phyloP scores from a whole-genome alignment of 2,888 invertebrate species.

The Allacma fusca region DNA sequence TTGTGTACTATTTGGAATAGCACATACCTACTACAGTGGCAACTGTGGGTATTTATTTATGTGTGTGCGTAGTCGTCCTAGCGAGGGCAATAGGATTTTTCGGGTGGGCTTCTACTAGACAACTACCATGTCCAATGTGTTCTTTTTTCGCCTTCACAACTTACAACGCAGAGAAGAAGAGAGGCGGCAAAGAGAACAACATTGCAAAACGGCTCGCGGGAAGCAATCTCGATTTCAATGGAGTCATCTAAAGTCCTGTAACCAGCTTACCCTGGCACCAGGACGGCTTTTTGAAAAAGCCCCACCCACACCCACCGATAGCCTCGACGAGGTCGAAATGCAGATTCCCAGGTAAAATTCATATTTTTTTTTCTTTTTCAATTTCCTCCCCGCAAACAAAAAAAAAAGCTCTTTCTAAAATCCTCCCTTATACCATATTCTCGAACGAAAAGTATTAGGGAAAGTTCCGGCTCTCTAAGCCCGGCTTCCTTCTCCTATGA shows the following conservation, averaged over 20 bases:
- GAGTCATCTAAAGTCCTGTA: conserved; percentile 61
- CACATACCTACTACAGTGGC: background rate
- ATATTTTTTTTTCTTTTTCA: conserved; percentile 1
- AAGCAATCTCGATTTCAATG: conserved; percentile 59
- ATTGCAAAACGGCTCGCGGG: conserved; percentile 61
- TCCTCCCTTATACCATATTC: no score
- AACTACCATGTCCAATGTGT: conserved; percentile 68
- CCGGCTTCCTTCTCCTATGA: no score
- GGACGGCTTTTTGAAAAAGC: conserved; percentile 80
- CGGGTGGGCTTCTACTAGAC: conserved; percentile 35
- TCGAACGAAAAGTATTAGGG: no score
- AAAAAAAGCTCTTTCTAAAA: no score
- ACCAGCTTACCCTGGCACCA: conserved; percentile 61
- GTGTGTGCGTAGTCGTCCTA: conserved; percentile 28
- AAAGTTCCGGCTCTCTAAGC: no score
- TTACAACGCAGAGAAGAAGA: conserved; percentile 85
- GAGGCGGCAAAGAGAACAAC: conserved; percentile 70
- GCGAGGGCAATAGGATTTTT: conserved; percentile 31
- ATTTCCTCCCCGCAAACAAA: no score
- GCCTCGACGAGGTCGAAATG: conserved; percentile 88
- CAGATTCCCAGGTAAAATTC: conserved; percentile 84
- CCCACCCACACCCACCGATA: conserved; percentile 84
- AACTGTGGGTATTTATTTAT: conserved; percentile 35
- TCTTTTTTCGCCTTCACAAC: conserved; percentile 94
- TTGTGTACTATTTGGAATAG: background rate